A percentile compares a stretch with the other conserved stretches of the same genome.
Evolutionary conservation across 2,797 vertebrate genomes (phyloP).

Genomic region (Decapterus maruadsi): DNA sequence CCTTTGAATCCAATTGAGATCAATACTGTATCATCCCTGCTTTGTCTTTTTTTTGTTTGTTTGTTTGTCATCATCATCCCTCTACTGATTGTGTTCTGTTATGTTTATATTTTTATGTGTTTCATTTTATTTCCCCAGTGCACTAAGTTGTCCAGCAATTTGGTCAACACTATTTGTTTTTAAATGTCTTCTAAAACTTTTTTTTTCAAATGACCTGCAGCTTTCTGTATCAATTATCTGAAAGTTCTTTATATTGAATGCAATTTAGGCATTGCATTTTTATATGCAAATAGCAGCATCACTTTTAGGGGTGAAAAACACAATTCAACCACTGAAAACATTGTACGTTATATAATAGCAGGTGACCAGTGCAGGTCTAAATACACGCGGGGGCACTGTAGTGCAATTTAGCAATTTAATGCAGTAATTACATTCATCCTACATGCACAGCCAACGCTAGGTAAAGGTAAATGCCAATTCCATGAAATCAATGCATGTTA

Average conservation of each 20-base stretch:
- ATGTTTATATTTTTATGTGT: not conserved
- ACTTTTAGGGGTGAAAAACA: slow-evolving; percentile 1
- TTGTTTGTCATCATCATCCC: not conserved
- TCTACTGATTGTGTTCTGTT: slow-evolving; percentile 26
- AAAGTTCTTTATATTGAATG: slow-evolving; percentile 7
- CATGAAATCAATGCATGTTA: slow-evolving; percentile 20
- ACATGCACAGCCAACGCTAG: slow-evolving; percentile 6
- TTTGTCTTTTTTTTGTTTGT: slow-evolving; percentile 41
- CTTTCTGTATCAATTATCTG: slow-evolving; percentile 7
- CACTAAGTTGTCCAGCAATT: slow-evolving; percentile 10
- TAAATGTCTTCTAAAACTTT: slow-evolving; percentile 23
- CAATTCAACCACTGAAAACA: not conserved
- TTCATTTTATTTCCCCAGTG: slow-evolving; percentile 3
- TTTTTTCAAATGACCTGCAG: not conserved
- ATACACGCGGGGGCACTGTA: not conserved
- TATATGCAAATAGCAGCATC: slow-evolving; percentile 14
- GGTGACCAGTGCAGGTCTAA: not conserved
- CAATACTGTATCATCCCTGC: slow-evolving; percentile 54
- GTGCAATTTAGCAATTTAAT: not conserved
- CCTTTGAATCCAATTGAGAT: slow-evolving; percentile 66
- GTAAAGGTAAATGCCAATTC: slow-evolving; percentile 9
- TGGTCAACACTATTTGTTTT: slow-evolving; percentile 18
- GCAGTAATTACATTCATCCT: not conserved
- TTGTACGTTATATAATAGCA: not conserved
- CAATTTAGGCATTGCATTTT: not conserved